Evolutionary conservation across 1,140 invertebrate genomes (phyloP), one percentile per base, ranked within the genome.

Genomic region (Carcinoscorpius rotundicauda): DNA sequence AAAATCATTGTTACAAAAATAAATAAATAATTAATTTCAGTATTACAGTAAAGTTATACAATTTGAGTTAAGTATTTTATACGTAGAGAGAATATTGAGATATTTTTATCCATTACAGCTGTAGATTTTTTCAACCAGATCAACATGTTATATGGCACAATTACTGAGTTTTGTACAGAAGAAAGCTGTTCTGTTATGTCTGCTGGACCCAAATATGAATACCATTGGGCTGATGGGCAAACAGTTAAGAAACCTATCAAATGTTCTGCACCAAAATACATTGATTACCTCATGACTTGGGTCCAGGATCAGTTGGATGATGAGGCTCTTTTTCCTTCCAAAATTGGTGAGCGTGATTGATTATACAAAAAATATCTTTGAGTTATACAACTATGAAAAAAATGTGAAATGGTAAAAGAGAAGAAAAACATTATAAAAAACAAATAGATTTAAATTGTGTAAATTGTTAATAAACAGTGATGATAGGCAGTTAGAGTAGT

Each of bases 61-160:
- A 29, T 29, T 29, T 29, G 2, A 29, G 29, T 29, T 29, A 1
- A 29, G 0, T 29, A 29, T 29, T 29, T 29, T 29, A 29, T 29
- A 29, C 29, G 0, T 29, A 29, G 29, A 29, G 29, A 29, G 29
- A 29, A 29, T 2, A 29, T 29, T 29, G 29, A 29, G 29, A 29
- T 29, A 29, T 29, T 29, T 29, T 29, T 29, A 29, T 29, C 11
- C 55, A 10, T 11, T 62, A n/a, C 50, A 62, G 61, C 50, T 51
- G 94, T 98, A 60, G 96, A 98, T 79, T 97, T 98, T 76, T 98
- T 98, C 78, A 98, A 98, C 78, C 96, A 99, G 84, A 98, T 99
- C 72, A 98, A 98, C 77, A 98, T 99, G 96, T 80, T 99, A 58
- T 99, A 98, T 75, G 97, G 97, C 5, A 99, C 96, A 6, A 97